phyloP scores from a whole-genome alignment of 1,140 invertebrate species.

The Camponotus floridanus region DNA sequence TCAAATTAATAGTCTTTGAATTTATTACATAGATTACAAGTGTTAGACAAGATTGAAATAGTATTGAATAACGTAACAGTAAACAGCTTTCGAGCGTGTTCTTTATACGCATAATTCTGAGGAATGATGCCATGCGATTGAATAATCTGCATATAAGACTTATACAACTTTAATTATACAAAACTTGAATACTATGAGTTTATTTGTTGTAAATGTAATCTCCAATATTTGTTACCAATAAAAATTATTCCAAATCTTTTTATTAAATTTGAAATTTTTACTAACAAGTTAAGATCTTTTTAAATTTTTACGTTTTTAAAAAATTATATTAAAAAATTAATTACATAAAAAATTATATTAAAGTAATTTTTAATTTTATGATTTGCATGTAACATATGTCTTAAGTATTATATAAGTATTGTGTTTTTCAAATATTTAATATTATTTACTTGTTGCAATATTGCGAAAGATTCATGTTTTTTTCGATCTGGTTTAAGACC shows the following conservation, averaged over 20 bases:
- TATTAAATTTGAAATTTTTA: neutral
- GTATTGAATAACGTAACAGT: constrained; percentile 19
- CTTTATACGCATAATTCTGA: constrained; percentile 27
- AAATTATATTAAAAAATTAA: neutral
- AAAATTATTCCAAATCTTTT: too few species aligned
- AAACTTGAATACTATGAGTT: neutral
- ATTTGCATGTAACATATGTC: neutral
- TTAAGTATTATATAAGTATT: neutral
- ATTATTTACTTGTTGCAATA: constrained; percentile 87
- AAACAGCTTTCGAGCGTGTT: constrained; percentile 51
- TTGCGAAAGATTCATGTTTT: constrained; percentile 86
- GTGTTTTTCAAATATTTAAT: neutral
- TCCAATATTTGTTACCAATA: neutral
- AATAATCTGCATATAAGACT: constrained; percentile 34
- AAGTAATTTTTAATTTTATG: neutral
- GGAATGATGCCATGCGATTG: neutral
- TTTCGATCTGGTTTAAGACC: constrained; percentile 88
- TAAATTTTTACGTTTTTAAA: neutral
- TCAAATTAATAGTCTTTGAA: neutral
- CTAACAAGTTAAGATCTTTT: neutral
- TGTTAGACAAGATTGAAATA: constrained; percentile 19
- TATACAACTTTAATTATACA: constrained; percentile 21
- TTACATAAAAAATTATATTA: neutral
- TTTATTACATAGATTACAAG: neutral
- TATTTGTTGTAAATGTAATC: neutral